A percentile compares a stretch with the other conserved stretches of the same genome.
Evolutionary conservation across 2,797 vertebrate species (phyloP).

Genomic region (Pipistrellus kuhlii): DNA sequence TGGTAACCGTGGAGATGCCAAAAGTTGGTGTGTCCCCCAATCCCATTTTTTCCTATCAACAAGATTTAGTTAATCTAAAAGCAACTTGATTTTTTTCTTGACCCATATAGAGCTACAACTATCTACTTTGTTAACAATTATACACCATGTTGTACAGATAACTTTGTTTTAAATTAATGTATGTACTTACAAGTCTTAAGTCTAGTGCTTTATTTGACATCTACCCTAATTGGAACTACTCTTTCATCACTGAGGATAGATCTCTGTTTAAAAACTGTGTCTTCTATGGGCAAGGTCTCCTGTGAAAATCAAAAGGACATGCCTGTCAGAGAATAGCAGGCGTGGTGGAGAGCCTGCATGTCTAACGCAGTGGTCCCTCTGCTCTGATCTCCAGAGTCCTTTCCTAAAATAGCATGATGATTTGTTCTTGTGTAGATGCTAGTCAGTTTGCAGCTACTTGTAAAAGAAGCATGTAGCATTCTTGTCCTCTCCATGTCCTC

Average conservation of each 20-base stretch:
- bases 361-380: background rate
- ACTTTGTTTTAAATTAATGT: background rate
- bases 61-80: background rate
- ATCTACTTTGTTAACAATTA: background rate
- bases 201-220: background rate
- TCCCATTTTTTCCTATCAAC: background rate
- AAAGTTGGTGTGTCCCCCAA: background rate
- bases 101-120: background rate
- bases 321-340: background rate
- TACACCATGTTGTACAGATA: background rate
- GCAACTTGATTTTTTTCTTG: background rate
- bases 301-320: background rate
- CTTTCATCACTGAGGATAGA: background rate
- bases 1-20: background rate
- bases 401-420: slow-evolving; percentile 26
- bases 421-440: background rate
- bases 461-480: background rate
- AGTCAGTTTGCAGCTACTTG: background rate
- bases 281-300: background rate
- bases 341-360: background rate
- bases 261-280: background rate
- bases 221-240: background rate
- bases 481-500: background rate
- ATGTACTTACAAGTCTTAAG: background rate
- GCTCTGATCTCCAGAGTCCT: background rate